Conservation (phyloP, 2,888 invertebrate genomes). For the Drosophila fungiperda region DNA sequence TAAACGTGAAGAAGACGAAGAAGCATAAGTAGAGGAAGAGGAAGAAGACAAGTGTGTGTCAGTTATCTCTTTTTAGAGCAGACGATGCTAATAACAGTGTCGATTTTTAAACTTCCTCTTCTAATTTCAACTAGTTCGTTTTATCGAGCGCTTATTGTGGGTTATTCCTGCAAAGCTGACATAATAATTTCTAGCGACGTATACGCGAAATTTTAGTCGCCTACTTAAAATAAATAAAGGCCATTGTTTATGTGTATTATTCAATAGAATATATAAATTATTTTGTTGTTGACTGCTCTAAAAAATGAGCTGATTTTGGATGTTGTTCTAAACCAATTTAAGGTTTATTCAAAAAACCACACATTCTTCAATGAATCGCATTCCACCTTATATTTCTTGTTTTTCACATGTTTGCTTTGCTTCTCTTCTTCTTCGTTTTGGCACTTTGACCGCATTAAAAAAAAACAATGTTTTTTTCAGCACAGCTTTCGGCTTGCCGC, state of each 20-base stretch:
- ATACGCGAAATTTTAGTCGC: neutral
- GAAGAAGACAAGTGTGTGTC: constrained; percentile 17
- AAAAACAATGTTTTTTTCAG: constrained; percentile 22
- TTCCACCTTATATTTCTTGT: constrained; percentile 2
- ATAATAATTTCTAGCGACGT: neutral
- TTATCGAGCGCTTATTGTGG: neutral
- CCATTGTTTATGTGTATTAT: neutral
- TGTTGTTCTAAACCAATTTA: neutral
- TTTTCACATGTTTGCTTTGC: neutral
- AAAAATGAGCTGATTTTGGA: neutral
- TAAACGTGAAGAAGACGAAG: neutral
- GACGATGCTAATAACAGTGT: constrained; percentile 10
- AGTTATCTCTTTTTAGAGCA: constrained; percentile 27
- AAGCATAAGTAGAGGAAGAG: neutral
- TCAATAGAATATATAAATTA: neutral
- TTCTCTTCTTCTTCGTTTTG: constrained; percentile 23
- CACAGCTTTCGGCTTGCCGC: constrained; percentile 50
- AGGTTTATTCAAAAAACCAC: neutral
- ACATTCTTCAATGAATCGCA: constrained; percentile 5
- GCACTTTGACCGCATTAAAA: constrained; percentile 53
- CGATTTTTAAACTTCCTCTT: neutral
- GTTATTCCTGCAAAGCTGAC: neutral
- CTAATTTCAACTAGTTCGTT: neutral
- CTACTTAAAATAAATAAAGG: neutral
- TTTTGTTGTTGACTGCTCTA: neutral